phyloP scores from a whole-genome alignment of 2,113 vertebrate genomes.

The Erinaceus europaeus region DNA sequence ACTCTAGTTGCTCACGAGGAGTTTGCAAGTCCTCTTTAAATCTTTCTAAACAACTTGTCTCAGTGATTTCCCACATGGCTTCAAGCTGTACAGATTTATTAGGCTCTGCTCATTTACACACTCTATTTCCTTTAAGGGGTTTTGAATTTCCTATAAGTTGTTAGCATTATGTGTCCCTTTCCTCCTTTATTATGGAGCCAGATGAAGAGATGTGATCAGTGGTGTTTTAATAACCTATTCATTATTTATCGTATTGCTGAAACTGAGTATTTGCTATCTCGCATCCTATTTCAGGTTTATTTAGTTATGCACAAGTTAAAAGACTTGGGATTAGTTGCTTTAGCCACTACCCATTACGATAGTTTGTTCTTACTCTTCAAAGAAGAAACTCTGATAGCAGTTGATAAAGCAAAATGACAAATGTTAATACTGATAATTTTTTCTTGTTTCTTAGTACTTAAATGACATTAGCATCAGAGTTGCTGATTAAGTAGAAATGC shows the following conservation, averaged over 20 bases:
- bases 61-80: neutral
- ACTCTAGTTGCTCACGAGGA: neutral
- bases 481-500: neutral
- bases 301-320: neutral
- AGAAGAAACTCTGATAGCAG: neutral
- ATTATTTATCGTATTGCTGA: neutral
- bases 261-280: neutral
- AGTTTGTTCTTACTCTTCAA: neutral
- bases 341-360: neutral
- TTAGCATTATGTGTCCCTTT: neutral
- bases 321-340: neutral
- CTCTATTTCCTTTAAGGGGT: neutral
- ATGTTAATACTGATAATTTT: neutral
- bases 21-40: neutral
- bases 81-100: neutral
- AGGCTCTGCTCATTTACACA: neutral
- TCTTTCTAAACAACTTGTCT: neutral
- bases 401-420: constrained; percentile 3
- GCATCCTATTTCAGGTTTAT: neutral
- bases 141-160: constrained; percentile 13
- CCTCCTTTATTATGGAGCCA: neutral
- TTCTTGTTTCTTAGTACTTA: constrained; percentile 20
- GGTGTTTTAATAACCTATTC: neutral
- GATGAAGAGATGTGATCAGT: neutral
- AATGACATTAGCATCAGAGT: constrained; percentile 38